Base-by-base conservation (phyloP, 2,888 invertebrate genomes). In the Leptinotarsa juncta region DNA sequence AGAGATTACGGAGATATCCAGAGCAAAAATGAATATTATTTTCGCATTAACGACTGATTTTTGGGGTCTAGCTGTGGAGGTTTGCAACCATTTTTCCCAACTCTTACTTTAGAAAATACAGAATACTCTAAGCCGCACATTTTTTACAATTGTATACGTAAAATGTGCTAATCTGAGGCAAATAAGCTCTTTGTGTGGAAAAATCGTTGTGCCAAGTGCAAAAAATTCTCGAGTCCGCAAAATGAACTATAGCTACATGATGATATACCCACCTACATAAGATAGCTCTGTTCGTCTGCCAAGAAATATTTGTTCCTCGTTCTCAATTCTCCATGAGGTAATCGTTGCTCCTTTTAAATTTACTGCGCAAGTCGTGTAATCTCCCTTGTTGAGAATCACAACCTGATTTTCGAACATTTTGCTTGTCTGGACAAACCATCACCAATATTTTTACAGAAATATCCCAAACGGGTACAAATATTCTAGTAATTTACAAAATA, bases 311-410 rank as follows among this genome's bases (percentile, higher is more conserved):
- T 76, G 76, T 70, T 82, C 82, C 55, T 75, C 71, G 51, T 81
- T 77, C 62, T 78, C 71, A 16, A 82, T 77, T 55, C 78, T 73
- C 78, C 81, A 82, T 4, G 82, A 82, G 7, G 77, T 71, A n/a
- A 82, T 71, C 1, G 77, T 75, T 16, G 78, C 81, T 3, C 82
- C 81, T 51, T 75, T 75, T 4, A 80, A 75, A 65, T 80, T 76
- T 12, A 82, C 72, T 10, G 81, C 78, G 53, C 79, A 79, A 2
- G 81, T 80, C 3, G 82, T 81, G 71, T 81, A 80, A 67, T 80
- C 72, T 20, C 80, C 81, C 48, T 81, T 67, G 65, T 81, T 78
- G 23, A 82, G 51, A 26, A 79, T 42, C 15, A 82, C 72, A 10
- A 79, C 71, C 32, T 67, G 53, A 23, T 73, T 73, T 62, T n/a